phyloP scores from a whole-genome alignment of 2,113 vertebrate genomes.

The Scomber colias region DNA sequence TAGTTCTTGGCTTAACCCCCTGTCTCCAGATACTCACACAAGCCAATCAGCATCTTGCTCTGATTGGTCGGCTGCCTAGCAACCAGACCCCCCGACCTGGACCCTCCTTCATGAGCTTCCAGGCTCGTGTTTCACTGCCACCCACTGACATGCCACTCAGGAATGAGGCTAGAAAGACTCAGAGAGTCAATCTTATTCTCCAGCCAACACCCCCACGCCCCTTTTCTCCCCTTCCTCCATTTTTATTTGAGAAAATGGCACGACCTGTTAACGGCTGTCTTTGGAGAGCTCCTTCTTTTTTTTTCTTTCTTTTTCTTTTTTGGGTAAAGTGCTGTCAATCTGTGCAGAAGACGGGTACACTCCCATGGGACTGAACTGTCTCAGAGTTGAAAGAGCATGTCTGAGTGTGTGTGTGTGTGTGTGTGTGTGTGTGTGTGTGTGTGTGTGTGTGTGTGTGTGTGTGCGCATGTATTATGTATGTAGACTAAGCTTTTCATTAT shows the following conservation, averaged over 20 bases:
- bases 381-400: constrained; percentile 57
- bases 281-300: constrained; percentile 15
- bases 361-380: constrained; percentile 38
- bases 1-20: constrained; percentile 19
- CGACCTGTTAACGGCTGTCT: constrained; percentile 9
- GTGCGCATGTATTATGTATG: constrained; percentile 19
- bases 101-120: constrained; percentile 50
- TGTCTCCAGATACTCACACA: not conserved
- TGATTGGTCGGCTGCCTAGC: constrained; percentile 66
- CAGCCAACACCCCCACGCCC: not conserved
- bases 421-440: not conserved
- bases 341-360: constrained; percentile 17
- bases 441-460: not conserved
- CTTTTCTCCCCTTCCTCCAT: not conserved
- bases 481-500: too few relatives aligned
- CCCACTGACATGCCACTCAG: constrained; percentile 65
- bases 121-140: constrained; percentile 69
- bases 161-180: constrained; percentile 64
- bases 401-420: constrained; percentile 36
- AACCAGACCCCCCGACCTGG: constrained; percentile 55
- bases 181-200: not conserved
- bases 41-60: constrained; percentile 58
- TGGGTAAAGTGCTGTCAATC: constrained; percentile 57
- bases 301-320: not conserved
- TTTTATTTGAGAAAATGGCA: constrained; percentile 26